Base-by-base conservation (phyloP, 2,797 vertebrate species). In the Clangula hyemalis region DNA sequence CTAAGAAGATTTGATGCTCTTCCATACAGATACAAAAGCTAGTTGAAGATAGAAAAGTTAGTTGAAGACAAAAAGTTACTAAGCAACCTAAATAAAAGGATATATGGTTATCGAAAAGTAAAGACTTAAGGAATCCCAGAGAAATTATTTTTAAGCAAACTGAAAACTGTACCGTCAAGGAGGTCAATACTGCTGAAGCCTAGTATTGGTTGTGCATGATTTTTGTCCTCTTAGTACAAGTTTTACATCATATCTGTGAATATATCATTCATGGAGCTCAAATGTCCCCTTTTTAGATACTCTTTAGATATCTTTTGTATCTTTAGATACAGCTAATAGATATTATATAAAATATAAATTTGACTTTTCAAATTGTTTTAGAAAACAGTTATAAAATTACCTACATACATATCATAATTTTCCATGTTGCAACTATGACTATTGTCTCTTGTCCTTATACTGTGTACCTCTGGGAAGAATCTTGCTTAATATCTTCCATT, bases 141-240 rank as follows among this genome's bases (percentile, higher is more conserved):
- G 54, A 43, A 85, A 87, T 77, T 89, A 43, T 62, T 80, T 89
- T 91, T 49, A 88, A 80, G 28, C 13, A 90, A 91, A 90, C 13
- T 69, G n/a, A 83, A 94, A 36, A n/a, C 13, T 68, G 20, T 74
- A n/a, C 28, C 71, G 11, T 77, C 39, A 80, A 75, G 68, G 21
- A 80, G 38, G 51, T 76, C 30, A 85, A 68, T 53, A 71, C 12
- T 38, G 12, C 34, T 77, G 64, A 93, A 70, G 21, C 8, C 5
- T 15, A 54, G 17, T 15, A 20, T 51, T 66, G 80, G 6, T 8
- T 77, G 30, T 65, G 24, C 39, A 72, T 77, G 60, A 69, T 74
- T 85, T 69, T 74, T 60, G 2, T 41, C 24, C 5, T 68, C 8
- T 70, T 49, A 85, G 6, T 51, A 17, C 13, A 87, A 51, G 19